Conservation (phyloP, 2,113 vertebrate species). For the Cebus imitator region DNA sequence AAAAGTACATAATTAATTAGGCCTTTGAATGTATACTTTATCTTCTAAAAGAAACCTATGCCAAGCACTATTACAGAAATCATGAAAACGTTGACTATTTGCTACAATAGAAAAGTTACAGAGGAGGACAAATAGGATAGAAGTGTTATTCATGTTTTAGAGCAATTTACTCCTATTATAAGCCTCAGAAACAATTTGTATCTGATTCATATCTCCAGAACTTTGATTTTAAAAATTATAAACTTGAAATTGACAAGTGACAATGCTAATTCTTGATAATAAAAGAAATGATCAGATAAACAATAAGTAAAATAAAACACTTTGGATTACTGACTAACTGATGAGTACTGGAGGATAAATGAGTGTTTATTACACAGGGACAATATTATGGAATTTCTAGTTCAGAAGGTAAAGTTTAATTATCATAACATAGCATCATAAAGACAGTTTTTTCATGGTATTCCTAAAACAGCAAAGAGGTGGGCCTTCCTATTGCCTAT, state of each 20-base stretch:
- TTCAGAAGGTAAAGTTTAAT: not conserved
- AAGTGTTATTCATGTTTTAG: not conserved
- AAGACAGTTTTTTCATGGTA: not conserved
- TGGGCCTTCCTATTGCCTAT: not conserved
- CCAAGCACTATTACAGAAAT: not conserved
- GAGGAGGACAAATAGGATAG: not conserved
- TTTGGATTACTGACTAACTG: not conserved
- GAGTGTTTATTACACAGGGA: not conserved
- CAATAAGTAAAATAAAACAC: not conserved
- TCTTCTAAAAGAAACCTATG: not conserved
- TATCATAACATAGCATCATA: not conserved
- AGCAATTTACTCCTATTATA: not conserved
- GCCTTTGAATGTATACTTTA: not conserved
- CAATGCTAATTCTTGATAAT: not conserved
- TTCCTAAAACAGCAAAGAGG: not conserved
- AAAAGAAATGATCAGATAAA: not conserved
- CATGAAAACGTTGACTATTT: not conserved
- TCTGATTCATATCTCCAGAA: not conserved
- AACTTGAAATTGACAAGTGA: not conserved
- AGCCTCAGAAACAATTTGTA: not conserved
- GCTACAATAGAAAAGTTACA: not conserved
- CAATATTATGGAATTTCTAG: not conserved
- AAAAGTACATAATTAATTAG: constrained; percentile 56
- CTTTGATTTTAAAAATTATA: not conserved
- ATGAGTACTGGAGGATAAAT: not conserved